Base-by-base conservation (phyloP, 1,140 invertebrate species). In the Penaeus vannamei region DNA sequence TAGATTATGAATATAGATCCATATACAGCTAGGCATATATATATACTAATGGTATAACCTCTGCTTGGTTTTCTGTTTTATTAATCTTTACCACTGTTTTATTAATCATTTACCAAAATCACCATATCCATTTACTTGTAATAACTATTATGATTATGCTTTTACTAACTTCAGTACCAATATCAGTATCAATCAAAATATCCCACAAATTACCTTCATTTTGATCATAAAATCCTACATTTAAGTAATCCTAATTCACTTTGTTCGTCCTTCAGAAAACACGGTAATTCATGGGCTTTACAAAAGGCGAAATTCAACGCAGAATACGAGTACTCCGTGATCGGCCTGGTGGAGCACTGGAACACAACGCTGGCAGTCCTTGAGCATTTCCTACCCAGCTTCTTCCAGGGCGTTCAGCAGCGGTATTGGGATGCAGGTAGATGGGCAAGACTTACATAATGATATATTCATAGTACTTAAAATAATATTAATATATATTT, bases 261-360 rank as follows among this genome's bases (percentile, higher is more conserved):
- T 12, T 23, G 36, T 90, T 36, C 36, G 60, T 61, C n/a, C 93
- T 93, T 23, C 93, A 97, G 96, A 83, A 96, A 96, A 42, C 97
- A 97, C 91, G 97, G 97, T 91, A 96, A 96, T 1, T 93, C 95
- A 26, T 96, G 96, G 90, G 96, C 97, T 1, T 92, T 97, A 86
- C 96, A 97, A 92, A 94, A 95, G 91, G 97, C 97, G 0, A 97
- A 97, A 93, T 93, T 95, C 84, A 96, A 96, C 4, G 96, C 97
- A 2, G 96, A 97, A 92, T 94, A 96, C 91, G 95, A 97, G 91
- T 98, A 97, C 92, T 95, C 97, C 0, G 97, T 97, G 0, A 96
- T 98, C 12, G 97, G 97, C 1, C 96, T 98, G 17, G 93, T 97
- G 0, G 97, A 97, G 92, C 96, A 97, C 92, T 94, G 97, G 92